Percentiles rank a stretch among this genome's conserved stretches.
Evolutionary conservation across 2,113 vertebrate genomes (phyloP).

Genomic region (Ailuropoda melanoleuca): DNA sequence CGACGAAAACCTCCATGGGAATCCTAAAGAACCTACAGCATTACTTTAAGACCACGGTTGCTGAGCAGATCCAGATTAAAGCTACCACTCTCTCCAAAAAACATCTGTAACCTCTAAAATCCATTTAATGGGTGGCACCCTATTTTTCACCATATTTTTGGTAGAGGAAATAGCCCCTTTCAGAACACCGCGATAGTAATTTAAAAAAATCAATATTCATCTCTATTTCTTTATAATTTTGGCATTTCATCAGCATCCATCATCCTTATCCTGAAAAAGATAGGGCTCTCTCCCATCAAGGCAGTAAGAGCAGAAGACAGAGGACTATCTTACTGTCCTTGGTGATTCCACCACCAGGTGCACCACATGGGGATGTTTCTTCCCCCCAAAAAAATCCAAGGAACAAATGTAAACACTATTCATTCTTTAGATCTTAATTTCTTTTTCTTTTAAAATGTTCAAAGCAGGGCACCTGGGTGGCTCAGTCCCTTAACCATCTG

Average conservation of each 20-base stretch:
- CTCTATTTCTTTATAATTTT: constrained; percentile 21
- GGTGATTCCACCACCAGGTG: not conserved
- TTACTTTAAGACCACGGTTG: not conserved
- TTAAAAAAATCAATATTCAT: not conserved
- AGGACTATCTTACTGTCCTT: not conserved
- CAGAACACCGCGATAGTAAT: constrained; percentile 20
- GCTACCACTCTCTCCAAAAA: not conserved
- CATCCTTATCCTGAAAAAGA: not conserved
- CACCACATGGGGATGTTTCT: not conserved
- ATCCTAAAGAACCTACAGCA: not conserved
- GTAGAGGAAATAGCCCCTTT: constrained; percentile 4
- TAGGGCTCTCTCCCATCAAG: not conserved
- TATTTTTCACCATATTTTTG: not conserved
- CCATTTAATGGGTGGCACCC: not conserved
- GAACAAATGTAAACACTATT: not conserved
- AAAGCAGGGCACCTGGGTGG: too few relatives aligned
- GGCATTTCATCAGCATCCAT: not conserved
- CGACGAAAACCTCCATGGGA: not conserved
- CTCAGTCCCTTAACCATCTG: too few relatives aligned
- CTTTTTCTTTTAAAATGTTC: not conserved
- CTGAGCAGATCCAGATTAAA: not conserved
- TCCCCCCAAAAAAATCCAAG: constrained; percentile 3
- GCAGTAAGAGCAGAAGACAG: not conserved
- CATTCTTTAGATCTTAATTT: not conserved
- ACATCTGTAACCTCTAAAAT: not conserved